A percentile compares a stretch with the other conserved stretches of the same genome.
phyloP scores from a whole-genome alignment of 1,140 invertebrate genomes.

The Drosophila nikananu region DNA sequence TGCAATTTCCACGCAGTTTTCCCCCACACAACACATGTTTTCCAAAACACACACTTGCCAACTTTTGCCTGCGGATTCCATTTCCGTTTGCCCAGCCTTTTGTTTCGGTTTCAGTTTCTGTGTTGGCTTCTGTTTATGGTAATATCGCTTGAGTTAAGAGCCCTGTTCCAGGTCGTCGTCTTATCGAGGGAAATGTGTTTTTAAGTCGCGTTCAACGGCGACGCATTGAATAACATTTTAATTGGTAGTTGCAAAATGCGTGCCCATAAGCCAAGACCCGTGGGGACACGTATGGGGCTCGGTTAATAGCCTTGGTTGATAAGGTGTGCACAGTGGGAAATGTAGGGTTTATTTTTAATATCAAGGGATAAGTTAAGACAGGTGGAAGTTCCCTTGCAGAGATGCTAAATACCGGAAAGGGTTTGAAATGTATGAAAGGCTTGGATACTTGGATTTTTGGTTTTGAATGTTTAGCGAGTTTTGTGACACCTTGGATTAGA shows the following conservation, averaged over 20 bases:
- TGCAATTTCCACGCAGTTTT: slow-evolving; percentile 5
- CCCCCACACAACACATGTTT: slow-evolving; percentile 12
- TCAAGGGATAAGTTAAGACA: no score
- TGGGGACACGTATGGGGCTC: slow-evolving; percentile 23
- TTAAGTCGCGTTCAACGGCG: slow-evolving; percentile 54
- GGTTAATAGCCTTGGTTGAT: slow-evolving; percentile 46
- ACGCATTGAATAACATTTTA: slow-evolving; percentile 68
- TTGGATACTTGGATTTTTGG: no score
- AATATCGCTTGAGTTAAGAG: slow-evolving; percentile 30
- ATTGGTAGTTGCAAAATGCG: slow-evolving; percentile 80
- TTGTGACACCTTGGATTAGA: no score
- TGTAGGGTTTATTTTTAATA: neutral
- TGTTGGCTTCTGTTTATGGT: slow-evolving; percentile 31
- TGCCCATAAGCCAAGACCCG: slow-evolving; percentile 61
- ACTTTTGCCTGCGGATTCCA: slow-evolving; percentile 18
- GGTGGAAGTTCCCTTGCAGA: fast-evolving
- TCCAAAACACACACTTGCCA: slow-evolving; percentile 3
- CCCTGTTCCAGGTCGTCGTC: slow-evolving; percentile 27
- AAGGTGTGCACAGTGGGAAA: slow-evolving; percentile 20
- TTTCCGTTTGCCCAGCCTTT: slow-evolving; percentile 30
- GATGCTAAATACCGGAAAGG: neutral
- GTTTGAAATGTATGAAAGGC: neutral
- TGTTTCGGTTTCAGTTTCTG: slow-evolving; percentile 34
- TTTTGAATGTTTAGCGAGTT: no score
- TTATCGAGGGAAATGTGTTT: slow-evolving; percentile 61